Evolutionary conservation across 1,140 invertebrate species (phyloP).

Genomic region (Bradynema listronoti): DNA sequence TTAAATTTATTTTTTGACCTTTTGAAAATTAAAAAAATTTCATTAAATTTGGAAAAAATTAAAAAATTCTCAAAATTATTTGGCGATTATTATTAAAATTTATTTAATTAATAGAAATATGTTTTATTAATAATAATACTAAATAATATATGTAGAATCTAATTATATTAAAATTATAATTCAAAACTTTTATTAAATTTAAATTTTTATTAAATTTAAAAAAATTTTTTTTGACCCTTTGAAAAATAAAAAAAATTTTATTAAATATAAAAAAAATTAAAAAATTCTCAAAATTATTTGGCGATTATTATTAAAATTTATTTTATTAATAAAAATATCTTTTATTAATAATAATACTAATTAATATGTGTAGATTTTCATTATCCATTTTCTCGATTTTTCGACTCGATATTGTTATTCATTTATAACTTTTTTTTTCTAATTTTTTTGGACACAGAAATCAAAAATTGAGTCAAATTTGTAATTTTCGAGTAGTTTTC

Average conservation of each 20-base stretch:
- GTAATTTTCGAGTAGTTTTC: too few relatives aligned
- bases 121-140: too few relatives aligned
- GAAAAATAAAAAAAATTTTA: not conserved
- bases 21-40: not conserved
- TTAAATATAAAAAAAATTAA: too few relatives aligned
- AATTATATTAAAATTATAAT: not conserved
- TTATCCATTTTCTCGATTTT: conserved; percentile 1
- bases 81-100: not conserved
- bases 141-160: not conserved
- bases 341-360: not conserved
- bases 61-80: not conserved
- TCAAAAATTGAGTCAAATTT: too few relatives aligned
- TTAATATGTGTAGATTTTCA: not conserved
- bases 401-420: not conserved
- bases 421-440: not conserved
- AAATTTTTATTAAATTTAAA: not conserved
- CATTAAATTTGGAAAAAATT: not conserved
- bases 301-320: not conserved
- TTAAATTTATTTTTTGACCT: too few relatives aligned
- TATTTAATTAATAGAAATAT: not conserved
- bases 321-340: not conserved
- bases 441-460: too few relatives aligned
- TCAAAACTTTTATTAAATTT: not conserved
- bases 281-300: too few relatives aligned
- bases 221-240: not conserved